Percentiles rank a stretch among this genome's conserved stretches.
Conservation (phyloP, 2,797 vertebrate genomes). For the Australoheros facetus region DNA sequence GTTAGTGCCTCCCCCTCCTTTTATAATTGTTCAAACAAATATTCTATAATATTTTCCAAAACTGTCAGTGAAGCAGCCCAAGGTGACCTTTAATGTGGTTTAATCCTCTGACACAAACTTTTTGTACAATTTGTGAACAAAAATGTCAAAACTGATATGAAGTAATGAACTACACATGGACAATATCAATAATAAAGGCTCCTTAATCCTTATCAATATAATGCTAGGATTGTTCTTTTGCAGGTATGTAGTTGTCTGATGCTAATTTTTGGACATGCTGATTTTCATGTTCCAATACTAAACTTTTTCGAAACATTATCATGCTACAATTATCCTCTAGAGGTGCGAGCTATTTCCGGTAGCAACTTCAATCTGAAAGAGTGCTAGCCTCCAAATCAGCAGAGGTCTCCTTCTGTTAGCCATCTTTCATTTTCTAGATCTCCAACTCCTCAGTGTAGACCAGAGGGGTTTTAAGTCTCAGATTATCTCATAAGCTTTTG, state of each 20-base stretch:
- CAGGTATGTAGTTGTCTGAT: neutral
- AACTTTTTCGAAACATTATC: slow-evolving; percentile 43
- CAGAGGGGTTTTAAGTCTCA: slow-evolving; percentile 68
- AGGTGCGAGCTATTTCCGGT: slow-evolving; percentile 56
- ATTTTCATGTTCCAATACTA: neutral
- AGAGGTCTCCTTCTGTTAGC: slow-evolving; percentile 60
- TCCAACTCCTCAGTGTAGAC: slow-evolving; percentile 58
- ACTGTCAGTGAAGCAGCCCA: neutral
- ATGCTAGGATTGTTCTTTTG: neutral
- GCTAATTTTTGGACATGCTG: neutral
- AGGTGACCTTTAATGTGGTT: neutral
- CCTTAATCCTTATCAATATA: neutral
- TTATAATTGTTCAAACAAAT: neutral
- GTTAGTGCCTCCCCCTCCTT: neutral
- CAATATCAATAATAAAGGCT: neutral
- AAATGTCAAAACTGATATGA: neutral
- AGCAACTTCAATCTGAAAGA: slow-evolving; percentile 57
- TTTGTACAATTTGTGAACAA: neutral
- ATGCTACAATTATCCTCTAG: slow-evolving; percentile 53
- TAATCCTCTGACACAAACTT: neutral
- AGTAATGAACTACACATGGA: neutral
- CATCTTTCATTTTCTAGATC: slow-evolving; percentile 64
- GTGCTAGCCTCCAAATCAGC: slow-evolving; percentile 46
- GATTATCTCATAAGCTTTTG: slow-evolving; percentile 76
- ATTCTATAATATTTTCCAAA: neutral